Evolutionary conservation across 1,140 invertebrate species (phyloP), one percentile per base, ranked within the genome.

Genomic region (Drosophila repletoides): DNA sequence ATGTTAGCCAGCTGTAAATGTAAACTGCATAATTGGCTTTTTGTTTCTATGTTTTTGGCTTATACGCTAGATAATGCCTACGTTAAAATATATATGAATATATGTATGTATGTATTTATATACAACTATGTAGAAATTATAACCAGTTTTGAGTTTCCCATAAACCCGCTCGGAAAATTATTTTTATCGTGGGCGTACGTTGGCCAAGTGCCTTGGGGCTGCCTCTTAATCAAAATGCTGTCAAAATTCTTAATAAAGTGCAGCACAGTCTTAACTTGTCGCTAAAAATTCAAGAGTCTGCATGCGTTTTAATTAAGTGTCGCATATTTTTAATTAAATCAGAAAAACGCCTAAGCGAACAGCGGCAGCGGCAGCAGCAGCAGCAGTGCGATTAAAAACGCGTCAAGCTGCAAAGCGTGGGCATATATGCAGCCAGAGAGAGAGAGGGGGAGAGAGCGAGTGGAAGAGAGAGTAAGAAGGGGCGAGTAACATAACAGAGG

Each of bases 251-350:
- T 81, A 76, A 81, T 81, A 81, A 81, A 81, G 68, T 65, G 59
- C 69, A 51, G 40, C 28, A 52, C 70, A 58, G 41, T 48, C 53
- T 51, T 1, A n/a, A n/a, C 26, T 49, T 55, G 38, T 21, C 48
- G 14, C 10, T 46, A 41, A 28, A 45, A 45, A 28, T 60, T 65
- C 51, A 67, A 63, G 72, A 65, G 76, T 68, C 74, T 77, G 74
- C 74, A 77, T 77, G 77, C 76, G 64, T 81, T 81, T 81, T 81
- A 81, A 81, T 81, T 81, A 81, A 81, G 72, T 81, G 75, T 79
- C 75, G 75, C 75, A 73, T 77, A 77, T 63, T 77, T 77, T 77
- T 77, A 77, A 77, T 77, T 77, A 77, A 77, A 77, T 77, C 68
- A 68, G n/a, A 68, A 64, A 43, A 76, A 75, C 72, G 72, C 72